Conservation (phyloP, 2,888 invertebrate species). For the Trichopria drosophilae region DNA sequence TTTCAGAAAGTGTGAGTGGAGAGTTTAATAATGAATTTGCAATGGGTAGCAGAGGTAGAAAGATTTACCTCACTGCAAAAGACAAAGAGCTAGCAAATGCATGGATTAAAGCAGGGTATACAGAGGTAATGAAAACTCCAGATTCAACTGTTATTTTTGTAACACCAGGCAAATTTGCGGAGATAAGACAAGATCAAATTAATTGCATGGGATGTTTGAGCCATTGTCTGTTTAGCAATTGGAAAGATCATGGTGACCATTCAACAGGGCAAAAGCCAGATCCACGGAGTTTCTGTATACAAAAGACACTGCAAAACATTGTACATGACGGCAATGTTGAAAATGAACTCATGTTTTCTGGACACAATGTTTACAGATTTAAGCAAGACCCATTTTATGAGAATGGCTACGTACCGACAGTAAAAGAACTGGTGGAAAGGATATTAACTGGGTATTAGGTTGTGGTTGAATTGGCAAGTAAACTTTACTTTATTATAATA, state of each 20-base stretch:
- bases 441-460: constrained; percentile 22
- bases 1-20: constrained; percentile 25
- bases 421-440: constrained; percentile 25
- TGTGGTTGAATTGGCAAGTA: constrained; percentile 13
- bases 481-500: too few relatives aligned
- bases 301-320: constrained; percentile 27
- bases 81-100: constrained; percentile 26
- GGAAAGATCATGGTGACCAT: constrained; percentile 23
- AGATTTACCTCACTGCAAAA: constrained; percentile 27
- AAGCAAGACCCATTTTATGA: constrained; percentile 23
- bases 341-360: constrained; percentile 26
- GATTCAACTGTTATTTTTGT: constrained; percentile 26
- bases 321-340: constrained; percentile 24
- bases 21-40: constrained; percentile 24
- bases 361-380: constrained; percentile 20
- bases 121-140: constrained; percentile 27
- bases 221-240: constrained; percentile 27
- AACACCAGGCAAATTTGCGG: constrained; percentile 22
- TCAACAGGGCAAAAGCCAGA: constrained; percentile 24
- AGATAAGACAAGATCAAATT: constrained; percentile 27
- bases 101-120: constrained; percentile 27
- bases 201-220: constrained; percentile 26
- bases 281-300: constrained; percentile 25
- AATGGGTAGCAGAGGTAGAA: constrained; percentile 27
- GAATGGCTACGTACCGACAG: constrained; percentile 23